phyloP scores from a whole-genome alignment of 2,797 vertebrate genomes.

The Gallirallus australis region DNA sequence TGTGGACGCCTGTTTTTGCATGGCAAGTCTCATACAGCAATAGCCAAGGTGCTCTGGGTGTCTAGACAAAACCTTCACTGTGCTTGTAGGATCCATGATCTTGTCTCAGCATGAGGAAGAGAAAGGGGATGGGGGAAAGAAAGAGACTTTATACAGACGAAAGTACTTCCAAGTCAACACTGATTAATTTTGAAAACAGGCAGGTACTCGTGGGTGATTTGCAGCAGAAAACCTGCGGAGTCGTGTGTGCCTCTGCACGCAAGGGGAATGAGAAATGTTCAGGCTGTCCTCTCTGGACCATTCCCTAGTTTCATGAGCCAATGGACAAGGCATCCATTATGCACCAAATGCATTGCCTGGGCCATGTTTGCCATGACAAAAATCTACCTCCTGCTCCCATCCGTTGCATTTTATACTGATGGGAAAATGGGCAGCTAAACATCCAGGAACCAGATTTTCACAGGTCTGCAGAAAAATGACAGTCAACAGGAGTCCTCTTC shows the following conservation, averaged over 20 bases:
- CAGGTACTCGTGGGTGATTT: neutral
- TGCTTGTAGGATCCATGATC: neutral
- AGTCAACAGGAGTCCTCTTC: neutral
- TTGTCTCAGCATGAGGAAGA: constrained; percentile 27
- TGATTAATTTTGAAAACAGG: constrained; percentile 62
- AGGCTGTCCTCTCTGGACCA: neutral
- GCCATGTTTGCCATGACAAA: accelerated
- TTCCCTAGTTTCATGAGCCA: neutral
- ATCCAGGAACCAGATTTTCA: neutral
- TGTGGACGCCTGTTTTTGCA: neutral
- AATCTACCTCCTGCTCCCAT: neutral
- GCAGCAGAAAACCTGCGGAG: neutral
- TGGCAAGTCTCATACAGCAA: neutral
- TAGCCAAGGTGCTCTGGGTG: neutral
- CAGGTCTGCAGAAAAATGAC: neutral
- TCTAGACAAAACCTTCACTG: constrained; percentile 27
- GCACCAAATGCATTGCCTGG: neutral
- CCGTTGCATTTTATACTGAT: neutral
- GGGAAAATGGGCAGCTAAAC: neutral
- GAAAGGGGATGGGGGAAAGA: neutral
- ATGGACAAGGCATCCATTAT: neutral
- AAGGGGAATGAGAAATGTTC: neutral
- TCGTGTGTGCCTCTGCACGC: neutral
- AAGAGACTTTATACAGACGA: neutral
- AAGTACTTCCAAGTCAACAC: constrained; percentile 28